These are phyloP conservation scores for Acromyrmex echinatior DNA, from an alignment of 1,140 invertebrate species.

Conservation along the genomic window DNA sequence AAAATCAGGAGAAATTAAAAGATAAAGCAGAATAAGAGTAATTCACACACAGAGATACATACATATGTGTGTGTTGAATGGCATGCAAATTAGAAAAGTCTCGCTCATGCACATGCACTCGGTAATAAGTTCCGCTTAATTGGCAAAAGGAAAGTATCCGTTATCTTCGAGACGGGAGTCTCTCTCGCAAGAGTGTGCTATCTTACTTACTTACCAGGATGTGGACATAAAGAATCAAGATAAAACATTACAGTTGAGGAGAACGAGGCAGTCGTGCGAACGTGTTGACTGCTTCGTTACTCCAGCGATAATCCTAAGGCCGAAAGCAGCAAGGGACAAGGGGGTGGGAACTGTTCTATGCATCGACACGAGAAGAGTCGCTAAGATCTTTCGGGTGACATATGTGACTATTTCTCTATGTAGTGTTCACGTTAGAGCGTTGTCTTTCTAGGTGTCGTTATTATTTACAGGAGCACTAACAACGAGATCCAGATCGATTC, in stretches of 20 bases:
- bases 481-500: conserved; percentile 60
- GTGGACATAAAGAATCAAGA: conserved; percentile 66
- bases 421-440: conserved; percentile 47
- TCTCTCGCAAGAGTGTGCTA: conserved; percentile 22
- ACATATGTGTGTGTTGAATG: conserved; percentile 61
- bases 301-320: conserved; percentile 68
- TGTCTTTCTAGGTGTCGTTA: conserved; percentile 35
- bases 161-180: conserved; percentile 35
- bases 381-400: conserved; percentile 57
- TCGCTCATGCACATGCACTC: conserved; percentile 77
- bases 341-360: conserved; percentile 75
- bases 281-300: conserved; percentile 66
- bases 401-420: conserved; percentile 39
- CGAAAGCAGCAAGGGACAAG: conserved; percentile 84
- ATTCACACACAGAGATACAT: conserved; percentile 48
- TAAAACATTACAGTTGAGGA: conserved; percentile 62
- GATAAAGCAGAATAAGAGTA: conserved; percentile 42
- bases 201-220: conserved; percentile 69
- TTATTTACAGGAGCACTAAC: conserved; percentile 42
- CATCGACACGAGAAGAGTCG: conserved; percentile 34
- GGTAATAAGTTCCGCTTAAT: conserved; percentile 31
- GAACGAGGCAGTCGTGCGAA: conserved; percentile 69
- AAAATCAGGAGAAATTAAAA: conserved; percentile 35
- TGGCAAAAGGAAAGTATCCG: conserved; percentile 36
- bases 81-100: conserved; percentile 72